Percentiles rank a stretch among this genome's conserved stretches.
phyloP scores from a whole-genome alignment of 1,140 invertebrate genomes.

The Apis laboriosa region DNA sequence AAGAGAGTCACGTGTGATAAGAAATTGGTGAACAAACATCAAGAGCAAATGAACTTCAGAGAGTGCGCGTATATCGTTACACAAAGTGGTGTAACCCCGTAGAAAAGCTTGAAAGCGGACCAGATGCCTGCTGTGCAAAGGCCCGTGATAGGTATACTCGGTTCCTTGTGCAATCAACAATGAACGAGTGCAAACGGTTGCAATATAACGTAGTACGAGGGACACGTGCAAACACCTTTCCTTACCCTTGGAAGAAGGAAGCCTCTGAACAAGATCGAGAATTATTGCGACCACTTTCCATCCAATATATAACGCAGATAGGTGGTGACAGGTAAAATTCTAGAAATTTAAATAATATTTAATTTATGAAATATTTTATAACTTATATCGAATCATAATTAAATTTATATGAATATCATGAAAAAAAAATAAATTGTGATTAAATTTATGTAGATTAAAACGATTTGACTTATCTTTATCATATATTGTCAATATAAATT shows the following conservation, averaged over 20 bases:
- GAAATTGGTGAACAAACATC: no score
- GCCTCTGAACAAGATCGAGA: constrained; percentile 43
- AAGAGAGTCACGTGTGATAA: no score
- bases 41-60: not conserved
- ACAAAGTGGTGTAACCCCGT: constrained; percentile 1
- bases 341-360: not conserved
- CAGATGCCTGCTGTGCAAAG: constrained; percentile 56
- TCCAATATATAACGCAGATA: constrained; percentile 4
- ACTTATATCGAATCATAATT: no score
- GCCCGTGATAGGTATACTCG: constrained; percentile 51
- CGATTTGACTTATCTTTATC: not conserved
- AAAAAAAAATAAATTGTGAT: not conserved
- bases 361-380: not conserved
- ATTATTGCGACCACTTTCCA: constrained; percentile 46
- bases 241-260: constrained; percentile 60
- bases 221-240: constrained; percentile 55
- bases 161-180: constrained; percentile 58
- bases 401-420: not conserved
- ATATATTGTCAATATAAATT: no score
- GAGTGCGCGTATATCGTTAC: not conserved
- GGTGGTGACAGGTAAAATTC: constrained; percentile 1
- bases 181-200: constrained; percentile 50
- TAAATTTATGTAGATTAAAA: not conserved
- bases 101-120: constrained; percentile 50
- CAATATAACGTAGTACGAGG: constrained; percentile 33